Evolutionary conservation across 2,797 vertebrate species (phyloP), one percentile per base, ranked within the genome.

Genomic region (Streptopelia turtur): DNA sequence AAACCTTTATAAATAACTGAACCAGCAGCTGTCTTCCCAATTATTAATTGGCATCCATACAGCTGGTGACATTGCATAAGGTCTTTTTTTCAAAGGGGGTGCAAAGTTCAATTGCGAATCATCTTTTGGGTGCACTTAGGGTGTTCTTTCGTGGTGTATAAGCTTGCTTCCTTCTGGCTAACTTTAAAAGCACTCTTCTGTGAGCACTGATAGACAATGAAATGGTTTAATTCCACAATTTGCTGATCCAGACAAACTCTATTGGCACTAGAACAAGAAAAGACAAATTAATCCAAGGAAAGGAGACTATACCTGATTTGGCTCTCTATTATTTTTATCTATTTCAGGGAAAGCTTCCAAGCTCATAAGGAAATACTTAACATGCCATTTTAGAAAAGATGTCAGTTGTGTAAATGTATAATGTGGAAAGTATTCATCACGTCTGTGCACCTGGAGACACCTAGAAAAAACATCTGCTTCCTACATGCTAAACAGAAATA

Each of bases 401-500:
- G 25, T 83, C 76, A 95, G 21, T 59, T 57, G 31, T 75, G 60
- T 89, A 86, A 92, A 20, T 93, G 89, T 91, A 80, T 91, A 86
- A 86, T 30, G 18, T 84, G 41, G 25, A 94, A 93, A 35, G 45
- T 74, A 75, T 72, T 94, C 39, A 83, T 89, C 65, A 31, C 30
- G 27, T 17, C 39, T 63, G 5, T 57, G 30, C 64, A 93, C 78
- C 63, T 92, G 87, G 86, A 96, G 84, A 89, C 50, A 77, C 52
- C 43, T 33, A 76, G 78, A 55, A 90, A 87, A 84, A 84, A 1
- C 72, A 78, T 7, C 23, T 83, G 55, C 12, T 76, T 21, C 35
- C 21, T 30, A 23, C 0, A 1, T 81, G 53, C 49, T 79, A 55
- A 75, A 66, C 14, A 83, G 61, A 90, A 94, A 83, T 23, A 56